phyloP scores from a whole-genome alignment of 2,113 vertebrate genomes.

The Cyprinodon brontotheroides region DNA sequence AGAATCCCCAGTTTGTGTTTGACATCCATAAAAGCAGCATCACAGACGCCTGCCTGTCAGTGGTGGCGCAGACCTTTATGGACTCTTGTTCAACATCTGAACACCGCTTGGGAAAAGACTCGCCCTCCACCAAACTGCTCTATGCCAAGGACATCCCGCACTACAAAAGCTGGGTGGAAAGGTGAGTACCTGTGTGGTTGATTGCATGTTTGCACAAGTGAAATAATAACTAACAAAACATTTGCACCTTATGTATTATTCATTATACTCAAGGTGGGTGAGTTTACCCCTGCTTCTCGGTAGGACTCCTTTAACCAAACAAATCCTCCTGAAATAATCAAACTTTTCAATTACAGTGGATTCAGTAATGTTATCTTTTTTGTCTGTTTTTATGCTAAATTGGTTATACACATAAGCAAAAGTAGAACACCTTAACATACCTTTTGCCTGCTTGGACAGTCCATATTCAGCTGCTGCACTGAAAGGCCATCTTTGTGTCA shows the following conservation, averaged over 20 bases:
- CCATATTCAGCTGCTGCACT: too few species aligned
- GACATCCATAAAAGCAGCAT: conserved; percentile 97
- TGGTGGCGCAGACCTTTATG: conserved; percentile 97
- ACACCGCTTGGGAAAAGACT: conserved; percentile 94
- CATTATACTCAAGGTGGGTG: not conserved
- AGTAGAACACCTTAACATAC: not conserved
- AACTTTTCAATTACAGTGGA: not conserved
- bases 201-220: not conserved
- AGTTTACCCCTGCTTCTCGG: not conserved
- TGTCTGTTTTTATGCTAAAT: not conserved
- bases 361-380: not conserved
- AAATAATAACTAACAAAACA: not conserved
- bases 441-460: not conserved
- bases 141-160: conserved; percentile 98
- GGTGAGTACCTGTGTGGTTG: conserved; percentile 72
- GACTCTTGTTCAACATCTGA: conserved; percentile 95
- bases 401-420: not conserved
- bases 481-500: too few species aligned
- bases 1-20: conserved; percentile 96
- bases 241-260: not conserved
- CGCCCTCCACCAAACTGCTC: conserved; percentile 92
- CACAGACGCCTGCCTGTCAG: conserved; percentile 93
- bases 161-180: conserved; percentile 97
- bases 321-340: not conserved
- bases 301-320: too few species aligned